Conservation (phyloP, 1,140 invertebrate species). For the Neodiprion fabricii region DNA sequence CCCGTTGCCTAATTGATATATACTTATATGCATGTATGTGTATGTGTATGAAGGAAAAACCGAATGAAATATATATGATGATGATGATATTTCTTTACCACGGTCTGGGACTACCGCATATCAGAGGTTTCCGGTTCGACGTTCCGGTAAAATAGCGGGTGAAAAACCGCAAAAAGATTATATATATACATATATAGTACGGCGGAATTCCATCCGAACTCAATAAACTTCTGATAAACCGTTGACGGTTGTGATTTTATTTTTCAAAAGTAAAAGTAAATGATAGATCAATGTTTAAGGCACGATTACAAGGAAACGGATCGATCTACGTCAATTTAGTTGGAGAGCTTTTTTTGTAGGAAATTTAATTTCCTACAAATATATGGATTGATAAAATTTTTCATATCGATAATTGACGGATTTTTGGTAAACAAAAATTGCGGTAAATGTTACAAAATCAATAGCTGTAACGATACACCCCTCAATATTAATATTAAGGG, state of each 20-base stretch:
- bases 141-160: not conserved
- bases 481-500: too few relatives aligned
- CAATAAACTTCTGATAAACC: not conserved
- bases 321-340: too few relatives aligned
- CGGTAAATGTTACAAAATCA: too few relatives aligned
- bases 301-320: too few relatives aligned
- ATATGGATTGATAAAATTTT: too few relatives aligned
- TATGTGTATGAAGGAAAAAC: not conserved
- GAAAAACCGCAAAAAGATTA: not conserved
- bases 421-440: too few relatives aligned
- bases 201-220: not conserved
- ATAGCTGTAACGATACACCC: too few relatives aligned
- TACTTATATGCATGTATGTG: not conserved
- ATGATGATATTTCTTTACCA: constrained; percentile 15
- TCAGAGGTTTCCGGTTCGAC: not conserved
- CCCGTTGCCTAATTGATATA: not conserved
- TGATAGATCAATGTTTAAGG: too few relatives aligned
- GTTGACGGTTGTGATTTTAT: constrained; percentile 6
- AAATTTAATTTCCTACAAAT: too few relatives aligned
- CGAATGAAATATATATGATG: not conserved
- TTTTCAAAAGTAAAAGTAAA: not conserved
- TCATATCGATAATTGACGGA: too few relatives aligned
- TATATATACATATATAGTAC: too few relatives aligned
- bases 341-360: too few relatives aligned
- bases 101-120: constrained; percentile 6